phyloP scores from a whole-genome alignment of 2,888 invertebrate species.

The Trypoxylon attenuatum region DNA sequence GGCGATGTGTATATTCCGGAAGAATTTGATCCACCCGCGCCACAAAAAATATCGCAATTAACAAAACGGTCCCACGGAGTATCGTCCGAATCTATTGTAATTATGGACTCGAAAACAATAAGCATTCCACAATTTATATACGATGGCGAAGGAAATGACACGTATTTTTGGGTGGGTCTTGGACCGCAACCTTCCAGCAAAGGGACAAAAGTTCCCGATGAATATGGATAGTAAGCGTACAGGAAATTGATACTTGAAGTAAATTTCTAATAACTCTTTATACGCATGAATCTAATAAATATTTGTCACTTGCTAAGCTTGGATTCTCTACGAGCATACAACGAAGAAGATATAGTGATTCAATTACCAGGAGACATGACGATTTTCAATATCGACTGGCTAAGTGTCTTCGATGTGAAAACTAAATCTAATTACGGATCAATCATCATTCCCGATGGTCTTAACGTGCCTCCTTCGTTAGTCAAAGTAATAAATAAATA shows the following conservation, averaged over 20 bases:
- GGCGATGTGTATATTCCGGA: conserved; percentile 94
- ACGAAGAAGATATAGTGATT: conserved; percentile 83
- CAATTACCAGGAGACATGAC: conserved; percentile 88
- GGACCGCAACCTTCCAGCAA: conserved; percentile 90
- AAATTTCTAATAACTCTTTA: background rate
- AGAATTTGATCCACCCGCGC: conserved; percentile 89
- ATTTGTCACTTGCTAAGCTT: conserved; percentile 76
- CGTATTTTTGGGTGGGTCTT: conserved; percentile 92
- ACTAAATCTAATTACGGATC: conserved; percentile 83
- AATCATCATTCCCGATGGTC: conserved; percentile 85
- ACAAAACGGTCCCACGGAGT: conserved; percentile 81
- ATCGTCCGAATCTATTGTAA: conserved; percentile 82
- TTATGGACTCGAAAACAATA: conserved; percentile 88
- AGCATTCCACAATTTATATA: conserved; percentile 85
- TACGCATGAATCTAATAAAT: background rate
- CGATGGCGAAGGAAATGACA: conserved; percentile 84
- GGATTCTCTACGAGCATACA: conserved; percentile 85
- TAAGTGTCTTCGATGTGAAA: conserved; percentile 85
- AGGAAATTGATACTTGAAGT: background rate
- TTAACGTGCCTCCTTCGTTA: conserved; percentile 92
- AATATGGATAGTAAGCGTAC: conserved; percentile 90
- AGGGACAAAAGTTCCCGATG: conserved; percentile 90
- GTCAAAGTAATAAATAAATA: conserved; percentile 76
- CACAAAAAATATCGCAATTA: conserved; percentile 79
- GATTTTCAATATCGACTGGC: conserved; percentile 89